Evolutionary conservation across 2,797 vertebrate genomes (phyloP).

Genomic region (Kryptolebias ocellatus): DNA sequence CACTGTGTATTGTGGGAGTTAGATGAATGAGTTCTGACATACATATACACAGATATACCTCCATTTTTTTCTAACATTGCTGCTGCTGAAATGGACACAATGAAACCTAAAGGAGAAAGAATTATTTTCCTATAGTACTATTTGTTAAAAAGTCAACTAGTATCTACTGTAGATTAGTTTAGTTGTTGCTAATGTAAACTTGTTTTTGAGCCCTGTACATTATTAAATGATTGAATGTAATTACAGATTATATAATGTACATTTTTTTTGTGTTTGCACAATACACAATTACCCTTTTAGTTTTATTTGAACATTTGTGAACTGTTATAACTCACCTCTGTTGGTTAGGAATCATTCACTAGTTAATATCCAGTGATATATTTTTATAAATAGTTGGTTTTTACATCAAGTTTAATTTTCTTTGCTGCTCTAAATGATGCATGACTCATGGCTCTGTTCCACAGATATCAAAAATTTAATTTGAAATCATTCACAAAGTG

Average conservation of each 20-base stretch:
- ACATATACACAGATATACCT: conserved; percentile 26
- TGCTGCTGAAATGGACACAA: conserved; percentile 35
- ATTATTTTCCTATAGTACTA: neutral
- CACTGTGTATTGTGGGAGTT: conserved; percentile 65
- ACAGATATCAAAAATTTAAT: conserved; percentile 30
- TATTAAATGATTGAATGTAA: no score
- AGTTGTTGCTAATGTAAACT: no score
- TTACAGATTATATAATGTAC: no score
- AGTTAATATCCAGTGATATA: conserved; percentile 36
- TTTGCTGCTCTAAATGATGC: conserved; percentile 66
- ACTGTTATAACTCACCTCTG: conserved; percentile 21
- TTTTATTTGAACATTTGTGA: neutral
- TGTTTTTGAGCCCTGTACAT: no score
- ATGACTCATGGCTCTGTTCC: conserved; percentile 35
- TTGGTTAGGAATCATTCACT: conserved; percentile 36
- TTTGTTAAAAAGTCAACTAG: no score
- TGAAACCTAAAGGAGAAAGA: neutral
- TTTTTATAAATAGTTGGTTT: conserved; percentile 51
- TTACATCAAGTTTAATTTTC: conserved; percentile 54
- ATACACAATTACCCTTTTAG: conserved; percentile 12
- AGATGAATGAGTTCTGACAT: conserved; percentile 72
- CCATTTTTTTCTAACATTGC: conserved; percentile 24
- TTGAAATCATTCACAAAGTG: conserved; percentile 21
- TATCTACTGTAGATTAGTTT: no score
- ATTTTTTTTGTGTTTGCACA: neutral